Percentiles rank a stretch among this genome's conserved stretches.
phyloP scores from a whole-genome alignment of 2,888 invertebrate species.

The Lepidonotus clava region DNA sequence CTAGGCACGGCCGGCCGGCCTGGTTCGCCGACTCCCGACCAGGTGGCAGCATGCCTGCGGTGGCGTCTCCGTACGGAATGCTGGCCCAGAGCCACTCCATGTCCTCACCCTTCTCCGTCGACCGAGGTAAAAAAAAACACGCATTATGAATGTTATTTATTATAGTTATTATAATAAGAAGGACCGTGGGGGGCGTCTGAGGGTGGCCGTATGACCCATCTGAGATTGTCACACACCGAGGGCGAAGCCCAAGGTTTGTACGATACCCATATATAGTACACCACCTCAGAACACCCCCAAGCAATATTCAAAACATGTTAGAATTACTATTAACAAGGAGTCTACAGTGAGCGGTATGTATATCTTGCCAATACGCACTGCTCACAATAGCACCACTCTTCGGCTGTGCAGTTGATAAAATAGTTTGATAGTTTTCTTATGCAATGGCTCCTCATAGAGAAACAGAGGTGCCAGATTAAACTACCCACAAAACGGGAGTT shows the following conservation, averaged over 20 bases:
- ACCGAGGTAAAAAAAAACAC: constrained; percentile 21
- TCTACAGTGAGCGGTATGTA: no score
- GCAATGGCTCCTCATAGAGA: no score
- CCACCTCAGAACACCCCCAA: no score
- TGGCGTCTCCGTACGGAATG: constrained; percentile 10
- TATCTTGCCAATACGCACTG: no score
- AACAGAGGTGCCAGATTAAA: no score
- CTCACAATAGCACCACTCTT: no score
- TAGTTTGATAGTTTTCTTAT: no score
- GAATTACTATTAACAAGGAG: no score
- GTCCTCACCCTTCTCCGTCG: constrained; percentile 48
- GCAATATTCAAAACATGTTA: no score
- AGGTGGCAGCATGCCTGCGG: constrained; percentile 32
- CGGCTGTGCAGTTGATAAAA: no score
- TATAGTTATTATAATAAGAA: neutral
- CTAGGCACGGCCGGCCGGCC: neutral
- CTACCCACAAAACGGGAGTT: no score
- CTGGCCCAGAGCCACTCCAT: constrained; percentile 25
- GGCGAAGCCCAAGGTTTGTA: neutral
- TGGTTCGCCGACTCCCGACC: neutral
- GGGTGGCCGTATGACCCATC: neutral
- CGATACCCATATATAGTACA: neutral
- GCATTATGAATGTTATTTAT: neutral
- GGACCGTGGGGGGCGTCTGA: neutral
- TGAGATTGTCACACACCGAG: neutral